These are phyloP conservation scores for Amazona guildingii DNA, from an alignment of 2,113 vertebrate species.

Conservation along the genomic window DNA sequence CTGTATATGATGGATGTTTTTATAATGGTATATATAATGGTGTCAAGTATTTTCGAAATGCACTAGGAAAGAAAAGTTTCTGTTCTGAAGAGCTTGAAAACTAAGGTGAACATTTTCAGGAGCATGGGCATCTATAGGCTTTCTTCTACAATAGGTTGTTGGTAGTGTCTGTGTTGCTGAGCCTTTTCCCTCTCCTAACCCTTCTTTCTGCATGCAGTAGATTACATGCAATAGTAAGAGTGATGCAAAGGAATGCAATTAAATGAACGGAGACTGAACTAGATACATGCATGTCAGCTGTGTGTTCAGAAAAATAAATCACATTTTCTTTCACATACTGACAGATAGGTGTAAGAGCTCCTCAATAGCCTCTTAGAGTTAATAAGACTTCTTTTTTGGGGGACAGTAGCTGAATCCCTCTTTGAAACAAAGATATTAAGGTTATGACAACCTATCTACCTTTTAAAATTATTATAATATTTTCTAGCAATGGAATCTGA, in stretches of 20 bases:
- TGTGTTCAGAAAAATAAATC: neutral
- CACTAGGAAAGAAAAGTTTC: neutral
- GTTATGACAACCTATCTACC: neutral
- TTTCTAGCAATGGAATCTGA: neutral
- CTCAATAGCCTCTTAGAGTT: neutral
- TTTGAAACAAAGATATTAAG: neutral
- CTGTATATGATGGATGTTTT: neutral
- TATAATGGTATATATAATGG: neutral
- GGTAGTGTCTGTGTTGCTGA: neutral
- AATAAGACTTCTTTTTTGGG: neutral
- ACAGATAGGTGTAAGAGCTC: neutral
- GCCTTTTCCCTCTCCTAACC: neutral
- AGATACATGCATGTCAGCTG: accelerated
- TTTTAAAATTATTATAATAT: neutral
- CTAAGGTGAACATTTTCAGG: neutral
- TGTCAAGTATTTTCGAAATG: neutral
- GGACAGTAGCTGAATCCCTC: neutral
- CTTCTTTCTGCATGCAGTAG: neutral
- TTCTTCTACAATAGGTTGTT: neutral
- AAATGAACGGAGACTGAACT: neutral
- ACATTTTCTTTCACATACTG: neutral
- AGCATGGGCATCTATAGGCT: neutral
- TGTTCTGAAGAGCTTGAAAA: neutral
- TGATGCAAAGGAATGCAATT: neutral
- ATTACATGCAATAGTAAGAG: neutral